Conservation (phyloP, 2,113 vertebrate genomes). For the Mormyrus iriodes region DNA sequence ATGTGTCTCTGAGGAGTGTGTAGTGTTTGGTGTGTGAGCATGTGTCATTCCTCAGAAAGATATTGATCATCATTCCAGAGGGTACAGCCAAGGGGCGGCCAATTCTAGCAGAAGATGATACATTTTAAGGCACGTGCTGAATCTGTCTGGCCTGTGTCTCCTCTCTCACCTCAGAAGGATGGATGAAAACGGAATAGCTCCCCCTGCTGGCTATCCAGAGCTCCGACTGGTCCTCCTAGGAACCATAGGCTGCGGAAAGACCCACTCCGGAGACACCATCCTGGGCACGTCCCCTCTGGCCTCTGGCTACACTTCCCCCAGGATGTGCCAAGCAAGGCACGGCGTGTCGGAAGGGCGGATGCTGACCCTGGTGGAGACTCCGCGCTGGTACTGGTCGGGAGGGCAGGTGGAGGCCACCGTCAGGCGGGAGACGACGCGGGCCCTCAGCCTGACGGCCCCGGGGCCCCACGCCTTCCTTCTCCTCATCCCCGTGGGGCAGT, state of each 20-base stretch:
- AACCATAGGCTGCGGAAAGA: constrained; percentile 65
- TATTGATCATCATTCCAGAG: neutral
- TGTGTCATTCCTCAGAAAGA: neutral
- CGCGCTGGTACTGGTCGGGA: constrained; percentile 64
- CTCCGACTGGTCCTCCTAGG: constrained; percentile 58
- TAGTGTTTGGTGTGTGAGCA: neutral
- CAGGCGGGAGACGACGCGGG: constrained; percentile 47
- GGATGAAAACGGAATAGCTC: constrained; percentile 28
- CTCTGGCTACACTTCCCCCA: neutral
- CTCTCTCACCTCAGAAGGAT: constrained; percentile 39
- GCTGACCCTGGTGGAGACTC: constrained; percentile 56
- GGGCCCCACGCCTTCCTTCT: constrained; percentile 58
- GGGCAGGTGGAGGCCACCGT: constrained; percentile 47
- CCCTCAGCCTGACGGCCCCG: constrained; percentile 37
- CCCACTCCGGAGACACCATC: constrained; percentile 56
- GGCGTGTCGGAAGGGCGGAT: constrained; percentile 42
- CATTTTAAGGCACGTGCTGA: neutral
- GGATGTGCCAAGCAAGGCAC: constrained; percentile 43
- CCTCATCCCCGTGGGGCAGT: constrained; percentile 60
- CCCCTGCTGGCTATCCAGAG: constrained; percentile 29
- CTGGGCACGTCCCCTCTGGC: constrained; percentile 37
- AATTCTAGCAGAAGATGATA: neutral
- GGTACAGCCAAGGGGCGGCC: neutral
- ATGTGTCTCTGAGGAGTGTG: neutral
- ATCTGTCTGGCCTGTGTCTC: neutral